A percentile compares a stretch with the other conserved stretches of the same genome.
Conservation (phyloP, 2,797 vertebrate genomes). For the Nannoperca australis region DNA sequence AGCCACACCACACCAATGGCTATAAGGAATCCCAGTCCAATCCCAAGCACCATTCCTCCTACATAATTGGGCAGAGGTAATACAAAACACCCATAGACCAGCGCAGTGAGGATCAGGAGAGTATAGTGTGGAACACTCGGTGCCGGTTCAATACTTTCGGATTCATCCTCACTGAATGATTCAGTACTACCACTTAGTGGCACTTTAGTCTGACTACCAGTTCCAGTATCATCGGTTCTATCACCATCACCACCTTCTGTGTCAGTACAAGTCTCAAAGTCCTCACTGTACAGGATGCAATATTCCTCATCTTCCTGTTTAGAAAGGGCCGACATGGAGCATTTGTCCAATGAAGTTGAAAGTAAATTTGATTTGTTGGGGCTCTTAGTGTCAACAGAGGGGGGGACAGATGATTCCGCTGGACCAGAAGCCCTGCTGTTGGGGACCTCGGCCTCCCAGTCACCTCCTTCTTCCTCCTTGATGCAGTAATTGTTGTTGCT, state of each 20-base stretch:
- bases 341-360: slow-evolving; percentile 86
- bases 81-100: slow-evolving; percentile 93
- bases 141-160: slow-evolving; percentile 72
- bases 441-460: slow-evolving; percentile 85
- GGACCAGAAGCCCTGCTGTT: slow-evolving; percentile 68
- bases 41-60: slow-evolving; percentile 90
- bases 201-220: slow-evolving; percentile 48
- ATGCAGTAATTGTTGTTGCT: slow-evolving; percentile 96
- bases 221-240: slow-evolving; percentile 43
- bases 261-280: slow-evolving; percentile 89
- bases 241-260: slow-evolving; percentile 79
- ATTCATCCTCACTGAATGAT: slow-evolving; percentile 84
- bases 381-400: slow-evolving; percentile 57
- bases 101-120: slow-evolving; percentile 86
- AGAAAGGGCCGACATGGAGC: slow-evolving; percentile 90
- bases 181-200: slow-evolving; percentile 65
- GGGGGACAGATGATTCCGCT: slow-evolving; percentile 42
- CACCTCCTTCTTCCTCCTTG: slow-evolving; percentile 93
- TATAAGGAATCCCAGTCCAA: slow-evolving; percentile 93
- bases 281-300: slow-evolving; percentile 92
- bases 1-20: slow-evolving; percentile 94
- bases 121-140: slow-evolving; percentile 89
- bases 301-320: slow-evolving; percentile 97
- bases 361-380: slow-evolving; percentile 63
- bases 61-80: slow-evolving; percentile 92